A percentile compares a stretch with the other conserved stretches of the same genome.
Conservation (phyloP, 2,113 vertebrate species). For the Osmerus mordax region DNA sequence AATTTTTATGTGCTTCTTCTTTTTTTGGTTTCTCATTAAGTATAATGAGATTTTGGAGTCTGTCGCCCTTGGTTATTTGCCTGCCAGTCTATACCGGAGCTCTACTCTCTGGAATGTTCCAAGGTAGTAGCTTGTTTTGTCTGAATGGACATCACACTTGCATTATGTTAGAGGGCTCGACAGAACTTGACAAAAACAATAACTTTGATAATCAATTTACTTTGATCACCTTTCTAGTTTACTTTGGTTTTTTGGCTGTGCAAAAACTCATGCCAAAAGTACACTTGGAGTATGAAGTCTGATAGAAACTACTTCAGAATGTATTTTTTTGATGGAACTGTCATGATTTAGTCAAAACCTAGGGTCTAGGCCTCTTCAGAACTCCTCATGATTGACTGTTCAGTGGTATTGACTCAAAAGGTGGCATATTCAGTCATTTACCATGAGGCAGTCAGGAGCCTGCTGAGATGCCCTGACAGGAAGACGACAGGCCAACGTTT, state of each 20-base stretch:
- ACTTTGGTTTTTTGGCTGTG: conserved; percentile 5
- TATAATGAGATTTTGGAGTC: conserved; percentile 73
- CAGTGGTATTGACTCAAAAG: conserved; percentile 55
- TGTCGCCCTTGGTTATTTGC: conserved; percentile 70
- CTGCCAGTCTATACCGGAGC: conserved; percentile 62
- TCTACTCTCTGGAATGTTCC: conserved; percentile 47
- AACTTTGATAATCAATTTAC: conserved; percentile 52
- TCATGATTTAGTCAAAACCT: conserved; percentile 21
- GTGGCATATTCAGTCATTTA: conserved; percentile 53
- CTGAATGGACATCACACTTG: conserved; percentile 24
- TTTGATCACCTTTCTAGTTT: conserved; percentile 18
- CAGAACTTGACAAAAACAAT: conserved; percentile 41
- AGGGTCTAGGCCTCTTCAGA: conserved; percentile 3
- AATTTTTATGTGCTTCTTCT: conserved; percentile 54
- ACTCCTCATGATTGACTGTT: conserved; percentile 35
- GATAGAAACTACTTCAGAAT: conserved; percentile 25
- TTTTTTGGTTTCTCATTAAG: conserved; percentile 61
- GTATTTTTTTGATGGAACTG: conserved; percentile 32
- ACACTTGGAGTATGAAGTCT: conserved; percentile 15
- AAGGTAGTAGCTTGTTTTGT: conserved; percentile 55
- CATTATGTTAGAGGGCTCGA: conserved; percentile 40
- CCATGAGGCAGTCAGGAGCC: conserved; percentile 50
- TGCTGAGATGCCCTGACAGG: conserved; percentile 52
- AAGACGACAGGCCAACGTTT: conserved; percentile 51
- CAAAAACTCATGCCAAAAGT: not conserved